Conservation (phyloP, 1,140 invertebrate genomes). For the Chelonus insularis region DNA sequence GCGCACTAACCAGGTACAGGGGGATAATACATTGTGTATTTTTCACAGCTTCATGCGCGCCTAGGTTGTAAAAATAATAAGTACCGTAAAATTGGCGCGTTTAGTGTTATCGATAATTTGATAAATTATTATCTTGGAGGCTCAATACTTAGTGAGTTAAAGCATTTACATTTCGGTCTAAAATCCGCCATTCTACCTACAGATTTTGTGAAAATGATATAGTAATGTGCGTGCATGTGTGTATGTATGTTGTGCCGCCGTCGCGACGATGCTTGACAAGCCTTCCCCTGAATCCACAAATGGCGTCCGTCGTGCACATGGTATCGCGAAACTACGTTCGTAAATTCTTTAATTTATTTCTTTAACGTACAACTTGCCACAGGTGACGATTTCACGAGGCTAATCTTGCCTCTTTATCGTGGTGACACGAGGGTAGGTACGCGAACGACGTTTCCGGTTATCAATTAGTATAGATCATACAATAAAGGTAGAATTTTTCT, state of each 20-base stretch:
- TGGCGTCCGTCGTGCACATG: constrained; percentile 55
- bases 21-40: constrained; percentile 49
- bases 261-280: constrained; percentile 49
- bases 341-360: constrained; percentile 12
- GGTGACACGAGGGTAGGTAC: constrained; percentile 7
- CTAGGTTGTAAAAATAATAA: constrained; percentile 38
- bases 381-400: not conserved
- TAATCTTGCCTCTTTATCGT: not conserved
- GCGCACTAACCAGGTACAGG: constrained; percentile 56
- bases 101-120: constrained; percentile 18
- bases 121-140: constrained; percentile 34
- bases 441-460: not conserved
- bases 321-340: constrained; percentile 31
- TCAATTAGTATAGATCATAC: not conserved
- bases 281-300: constrained; percentile 46
- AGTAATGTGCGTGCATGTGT: too few species aligned
- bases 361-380: not conserved
- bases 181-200: constrained; percentile 34
- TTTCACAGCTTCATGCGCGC: constrained; percentile 46
- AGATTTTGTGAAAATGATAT: constrained; percentile 31
- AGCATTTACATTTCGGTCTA: constrained; percentile 29
- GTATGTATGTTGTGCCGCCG: constrained; percentile 17
- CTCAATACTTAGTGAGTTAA: constrained; percentile 42
- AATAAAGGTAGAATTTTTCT: not conserved
- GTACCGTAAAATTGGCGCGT: constrained; percentile 35